Conservation (phyloP, 2,797 vertebrate genomes). For the Fringilla coelebs region DNA sequence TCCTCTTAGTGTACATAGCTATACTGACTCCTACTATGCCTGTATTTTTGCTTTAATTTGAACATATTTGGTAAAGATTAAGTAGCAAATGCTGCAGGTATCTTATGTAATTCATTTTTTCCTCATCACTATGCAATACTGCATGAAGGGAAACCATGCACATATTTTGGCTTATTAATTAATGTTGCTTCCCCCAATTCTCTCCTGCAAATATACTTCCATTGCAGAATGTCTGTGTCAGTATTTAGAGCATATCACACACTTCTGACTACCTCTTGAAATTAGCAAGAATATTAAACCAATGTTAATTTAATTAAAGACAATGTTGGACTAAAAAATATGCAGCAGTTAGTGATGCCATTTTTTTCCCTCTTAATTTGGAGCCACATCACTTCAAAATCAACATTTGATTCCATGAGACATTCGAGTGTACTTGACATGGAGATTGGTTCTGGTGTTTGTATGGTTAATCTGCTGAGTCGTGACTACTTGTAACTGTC, state of each 20-base stretch:
- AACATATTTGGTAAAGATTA: not conserved
- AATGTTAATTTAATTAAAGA: not conserved
- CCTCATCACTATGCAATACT: not conserved
- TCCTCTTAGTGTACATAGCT: not conserved
- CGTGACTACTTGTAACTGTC: conserved; percentile 75
- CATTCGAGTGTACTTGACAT: not conserved
- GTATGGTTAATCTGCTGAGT: conserved; percentile 73
- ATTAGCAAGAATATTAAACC: not conserved
- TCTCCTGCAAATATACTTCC: not conserved
- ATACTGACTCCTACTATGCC: not conserved
- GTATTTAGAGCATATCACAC: not conserved
- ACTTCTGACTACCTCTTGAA: not conserved
- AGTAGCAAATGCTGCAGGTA: not conserved
- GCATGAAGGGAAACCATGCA: not conserved
- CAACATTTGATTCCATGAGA: not conserved
- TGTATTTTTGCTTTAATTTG: not conserved
- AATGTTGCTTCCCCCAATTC: not conserved
- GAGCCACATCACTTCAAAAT: not conserved
- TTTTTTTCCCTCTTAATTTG: not conserved
- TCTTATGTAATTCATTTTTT: not conserved
- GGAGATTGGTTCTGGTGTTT: conserved; percentile 34
- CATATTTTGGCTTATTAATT: not conserved
- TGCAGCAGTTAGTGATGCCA: not conserved
- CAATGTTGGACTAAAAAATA: not conserved
- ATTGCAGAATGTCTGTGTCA: not conserved